Base-by-base conservation (phyloP, 1,140 invertebrate species). In the Drosophila aff. region DNA sequence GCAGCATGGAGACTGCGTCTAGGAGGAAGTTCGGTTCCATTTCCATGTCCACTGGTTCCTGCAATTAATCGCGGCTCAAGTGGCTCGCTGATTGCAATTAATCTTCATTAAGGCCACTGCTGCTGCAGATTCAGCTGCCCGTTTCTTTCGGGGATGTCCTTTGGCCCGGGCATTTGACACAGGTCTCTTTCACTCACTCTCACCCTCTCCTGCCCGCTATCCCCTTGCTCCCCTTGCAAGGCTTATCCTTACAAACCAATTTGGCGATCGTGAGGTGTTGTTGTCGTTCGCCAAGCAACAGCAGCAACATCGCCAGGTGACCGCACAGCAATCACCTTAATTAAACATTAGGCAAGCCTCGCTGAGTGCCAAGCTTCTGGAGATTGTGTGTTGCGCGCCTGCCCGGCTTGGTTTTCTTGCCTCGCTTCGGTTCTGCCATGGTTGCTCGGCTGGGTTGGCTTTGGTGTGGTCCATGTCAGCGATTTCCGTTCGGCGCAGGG, bases 81-180 rank as follows among this genome's bases (percentile, higher is more conserved):
- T 84, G 89, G 87, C 89, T 80, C 83, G 79, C 89, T 91, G 89
- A 91, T 91, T 91, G 87, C 87, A 91, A 91, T 91, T 91, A 91
- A 91, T 91, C 87, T 91, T 91, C 87, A 91, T 91, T 91, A 91
- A 89, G 89, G 64, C 61, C 58, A 47, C 49, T 41, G 33, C 50
- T 16, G 43, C 66, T 31, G 49, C 40, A 31, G 7, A 11, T 55
- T 38, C 33, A 36, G 47, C 68, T 58, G 69, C 21, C 38, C 21
- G 28, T 72, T 73, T 43, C 53, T 33, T 46, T 31, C 10, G 38
- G 59, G 55, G 46, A 79, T 64, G 65, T 79, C 73, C 75, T 76
- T 77, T 76, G 73, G 69, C 68, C 69, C 69, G 43, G 71, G 21
- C 74, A 63, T 77, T 77, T 79, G 76, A 58, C 76, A 79, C 57